Base-by-base conservation (phyloP, 2,797 vertebrate genomes). In the Podarcis lilfordi region DNA sequence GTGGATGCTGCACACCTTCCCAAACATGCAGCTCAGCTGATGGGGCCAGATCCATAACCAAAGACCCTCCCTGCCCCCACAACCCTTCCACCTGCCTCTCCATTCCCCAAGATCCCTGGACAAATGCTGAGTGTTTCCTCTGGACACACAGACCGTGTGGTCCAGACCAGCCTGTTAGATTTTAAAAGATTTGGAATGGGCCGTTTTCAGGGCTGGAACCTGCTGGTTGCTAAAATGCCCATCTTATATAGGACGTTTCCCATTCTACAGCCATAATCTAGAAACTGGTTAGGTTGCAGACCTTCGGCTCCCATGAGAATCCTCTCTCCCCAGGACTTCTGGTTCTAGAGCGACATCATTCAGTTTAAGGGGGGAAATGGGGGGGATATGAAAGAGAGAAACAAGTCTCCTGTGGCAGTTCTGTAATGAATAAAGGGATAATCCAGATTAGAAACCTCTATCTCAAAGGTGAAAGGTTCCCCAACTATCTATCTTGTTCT, bases 21-120 rank as follows among this genome's bases (percentile, higher is more conserved):
- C 72, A 9, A 69, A 81, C 88, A 27, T 50, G 29, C 71, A 89
- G 32, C 32, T 19, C 50, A 50, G 45, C 27, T 86, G 84, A 59
- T 71, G 55, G 71, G 32, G 78, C 78, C 78, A 69, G 15, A 82
- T 59, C 61, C 77, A 59, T 82, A 89, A 86, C 88, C 88, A 89
- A 89, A 89, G 88, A 89, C 74, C 13, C 72, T 66, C 25, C n/a
- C 68, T 5, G 17, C 37, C 35, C 75, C 77, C 77, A 85, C 21
- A 64, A 64, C 61, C 61, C 61, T 40, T 13, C 37, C 32, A 1
- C 8, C 11, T n/a, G 19, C 27, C n/a, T 29, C 59, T 21, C 23
- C 17, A 29, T 5, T 2, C 11, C 35, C 19, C 45, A 69, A 55
- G 66, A 50, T 80, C 66, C 10, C 85, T 71, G 5, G 50, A 4